phyloP scores from a whole-genome alignment of 2,797 vertebrate species.

The Amblyraja radiata region DNA sequence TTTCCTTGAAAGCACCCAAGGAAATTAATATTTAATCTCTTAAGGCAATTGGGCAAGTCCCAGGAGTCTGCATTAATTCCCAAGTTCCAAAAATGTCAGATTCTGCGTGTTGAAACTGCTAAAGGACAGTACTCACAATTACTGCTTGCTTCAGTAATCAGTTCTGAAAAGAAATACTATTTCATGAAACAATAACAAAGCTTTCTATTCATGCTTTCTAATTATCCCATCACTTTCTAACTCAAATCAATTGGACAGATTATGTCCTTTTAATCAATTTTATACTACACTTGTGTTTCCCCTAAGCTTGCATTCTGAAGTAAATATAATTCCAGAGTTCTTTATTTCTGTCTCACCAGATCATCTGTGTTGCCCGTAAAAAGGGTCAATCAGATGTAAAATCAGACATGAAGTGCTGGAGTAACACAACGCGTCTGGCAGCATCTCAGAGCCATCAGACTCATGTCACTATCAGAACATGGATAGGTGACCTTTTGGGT shows the following conservation, averaged over 20 bases:
- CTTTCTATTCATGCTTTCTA: not conserved
- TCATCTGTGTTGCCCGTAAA: not conserved
- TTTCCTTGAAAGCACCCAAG: not conserved
- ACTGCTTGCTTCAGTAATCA: not conserved
- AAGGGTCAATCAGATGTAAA: not conserved
- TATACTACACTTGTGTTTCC: not conserved
- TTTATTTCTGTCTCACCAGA: not conserved
- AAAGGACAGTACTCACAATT: not conserved
- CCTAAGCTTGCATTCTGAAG: not conserved
- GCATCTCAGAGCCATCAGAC: too few relatives aligned
- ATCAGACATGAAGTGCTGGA: not conserved
- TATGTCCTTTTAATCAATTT: not conserved
- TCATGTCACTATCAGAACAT: too few relatives aligned
- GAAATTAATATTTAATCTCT: not conserved
- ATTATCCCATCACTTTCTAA: not conserved
- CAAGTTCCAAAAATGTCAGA: not conserved
- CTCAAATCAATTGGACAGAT: not conserved
- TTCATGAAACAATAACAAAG: not conserved
- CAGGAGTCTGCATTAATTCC: not conserved
- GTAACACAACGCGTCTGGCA: too few relatives aligned
- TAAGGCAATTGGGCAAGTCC: not conserved
- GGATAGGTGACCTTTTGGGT: too few relatives aligned
- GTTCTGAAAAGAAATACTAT: not conserved
- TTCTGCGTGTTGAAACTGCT: too few relatives aligned
- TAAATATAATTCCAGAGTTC: not conserved